Conservation (phyloP, 35 echinoderm and acorn worm species). For the Apostichopus parvimensis region DNA sequence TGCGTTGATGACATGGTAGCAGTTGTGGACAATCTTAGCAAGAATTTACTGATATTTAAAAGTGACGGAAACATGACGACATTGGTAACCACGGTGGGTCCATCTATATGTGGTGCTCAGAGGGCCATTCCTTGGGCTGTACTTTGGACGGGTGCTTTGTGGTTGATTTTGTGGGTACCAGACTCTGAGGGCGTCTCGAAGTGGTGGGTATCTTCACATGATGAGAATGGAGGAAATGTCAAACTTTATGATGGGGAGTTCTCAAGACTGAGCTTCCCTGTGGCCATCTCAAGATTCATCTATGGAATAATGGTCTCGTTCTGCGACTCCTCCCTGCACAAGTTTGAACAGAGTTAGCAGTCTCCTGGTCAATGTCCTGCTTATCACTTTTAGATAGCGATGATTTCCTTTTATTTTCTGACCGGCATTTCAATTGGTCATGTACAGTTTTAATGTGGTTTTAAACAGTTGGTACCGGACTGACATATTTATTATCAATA, state of each 20-base stretch:
- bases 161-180: conserved; percentile 40
- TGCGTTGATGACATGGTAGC: conserved; percentile 22
- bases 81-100: not conserved
- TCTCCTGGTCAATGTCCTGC: no score
- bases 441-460: no score
- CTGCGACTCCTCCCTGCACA: conserved; percentile 20
- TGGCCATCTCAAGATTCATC: conserved; percentile 25
- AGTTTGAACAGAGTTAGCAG: conserved; percentile 5
- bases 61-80: conserved; percentile 1
- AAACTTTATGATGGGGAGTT: conserved; percentile 8
- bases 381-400: no score
- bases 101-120: not conserved
- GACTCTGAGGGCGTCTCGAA: not conserved
- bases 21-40: conserved; percentile 24
- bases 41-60: not conserved
- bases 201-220: conserved; percentile 36
- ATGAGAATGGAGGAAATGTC: conserved; percentile 4
- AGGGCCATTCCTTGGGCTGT: not conserved
- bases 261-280: conserved; percentile 8
- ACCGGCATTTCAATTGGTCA: no score
- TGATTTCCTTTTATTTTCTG: no score
- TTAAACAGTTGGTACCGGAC: no score
- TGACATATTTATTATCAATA: no score
- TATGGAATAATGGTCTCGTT: conserved; percentile 26
- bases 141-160: conserved; percentile 25